phyloP scores from a whole-genome alignment of 2,113 vertebrate genomes.

The Eubucco bourcierii region DNA sequence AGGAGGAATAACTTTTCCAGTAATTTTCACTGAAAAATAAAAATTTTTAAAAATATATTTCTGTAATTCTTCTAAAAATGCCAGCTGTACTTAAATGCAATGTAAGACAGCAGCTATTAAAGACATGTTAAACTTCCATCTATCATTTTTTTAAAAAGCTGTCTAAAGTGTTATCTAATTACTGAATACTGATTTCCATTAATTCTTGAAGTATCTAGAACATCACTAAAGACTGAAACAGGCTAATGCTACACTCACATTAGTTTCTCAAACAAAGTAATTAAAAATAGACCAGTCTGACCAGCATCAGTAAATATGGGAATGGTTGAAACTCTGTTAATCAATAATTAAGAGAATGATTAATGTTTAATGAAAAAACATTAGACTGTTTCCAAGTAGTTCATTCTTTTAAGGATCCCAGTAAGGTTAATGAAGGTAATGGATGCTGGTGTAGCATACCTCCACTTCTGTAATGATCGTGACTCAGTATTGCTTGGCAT shows the following conservation, averaged over 20 bases:
- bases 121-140: background rate
- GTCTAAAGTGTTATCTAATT: background rate
- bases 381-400: background rate
- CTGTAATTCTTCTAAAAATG: background rate
- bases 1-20: background rate
- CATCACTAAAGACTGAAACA: background rate
- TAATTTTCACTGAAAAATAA: background rate
- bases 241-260: background rate
- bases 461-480: background rate
- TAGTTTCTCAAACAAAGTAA: background rate
- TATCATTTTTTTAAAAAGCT: background rate
- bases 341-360: slow-evolving; percentile 27
- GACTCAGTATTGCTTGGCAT: slow-evolving; percentile 17
- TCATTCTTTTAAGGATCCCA: background rate
- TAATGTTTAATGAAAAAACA: background rate
- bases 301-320: background rate
- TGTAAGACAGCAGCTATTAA: background rate
- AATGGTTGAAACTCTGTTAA: background rate
- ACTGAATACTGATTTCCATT: background rate
- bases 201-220: background rate
- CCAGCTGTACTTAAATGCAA: background rate
- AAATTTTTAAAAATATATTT: background rate
- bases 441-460: background rate
- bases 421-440: slow-evolving; percentile 5
- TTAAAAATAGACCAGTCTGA: background rate